These are phyloP conservation scores for Aleiodes sp. DNA, from an alignment of 1,140 invertebrate genomes.

Conservation along the genomic window DNA sequence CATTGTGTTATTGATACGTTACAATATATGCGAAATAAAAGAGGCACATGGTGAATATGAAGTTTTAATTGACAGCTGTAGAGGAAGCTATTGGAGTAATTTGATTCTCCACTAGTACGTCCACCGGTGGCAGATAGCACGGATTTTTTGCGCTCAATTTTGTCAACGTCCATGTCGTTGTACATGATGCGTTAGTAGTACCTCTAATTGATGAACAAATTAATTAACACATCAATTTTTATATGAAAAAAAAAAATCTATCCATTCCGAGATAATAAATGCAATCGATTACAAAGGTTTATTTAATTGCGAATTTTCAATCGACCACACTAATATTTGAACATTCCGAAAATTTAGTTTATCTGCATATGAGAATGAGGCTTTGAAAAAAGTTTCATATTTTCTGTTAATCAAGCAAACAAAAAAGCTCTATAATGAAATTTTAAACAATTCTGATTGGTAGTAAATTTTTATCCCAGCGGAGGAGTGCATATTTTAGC, in stretches of 20 bases:
- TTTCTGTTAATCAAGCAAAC: neutral
- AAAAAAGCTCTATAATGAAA: neutral
- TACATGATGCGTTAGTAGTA: neutral
- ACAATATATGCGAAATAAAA: neutral
- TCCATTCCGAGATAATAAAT: neutral
- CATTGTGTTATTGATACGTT: too few relatives aligned
- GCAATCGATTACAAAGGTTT: too few relatives aligned
- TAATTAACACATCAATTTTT: constrained; percentile 58
- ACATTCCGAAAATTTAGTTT: neutral
- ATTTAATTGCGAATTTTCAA: too few relatives aligned
- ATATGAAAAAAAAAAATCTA: constrained; percentile 44
- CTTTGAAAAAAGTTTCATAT: too few relatives aligned
- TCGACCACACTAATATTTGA: too few relatives aligned
- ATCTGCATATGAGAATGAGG: too few relatives aligned
- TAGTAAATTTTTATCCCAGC: neutral
- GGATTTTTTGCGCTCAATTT: neutral
- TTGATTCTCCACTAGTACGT: neutral
- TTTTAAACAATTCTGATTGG: neutral
- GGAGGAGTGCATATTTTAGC: neutral
- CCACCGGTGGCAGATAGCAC: neutral
- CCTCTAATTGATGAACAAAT: constrained; percentile 63
- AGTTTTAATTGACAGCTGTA: neutral
- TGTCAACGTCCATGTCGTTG: neutral
- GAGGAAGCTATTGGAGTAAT: neutral
- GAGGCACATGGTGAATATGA: neutral